Base-by-base conservation (phyloP, 2,888 invertebrate species). In the Diaprepes abbreviatus region DNA sequence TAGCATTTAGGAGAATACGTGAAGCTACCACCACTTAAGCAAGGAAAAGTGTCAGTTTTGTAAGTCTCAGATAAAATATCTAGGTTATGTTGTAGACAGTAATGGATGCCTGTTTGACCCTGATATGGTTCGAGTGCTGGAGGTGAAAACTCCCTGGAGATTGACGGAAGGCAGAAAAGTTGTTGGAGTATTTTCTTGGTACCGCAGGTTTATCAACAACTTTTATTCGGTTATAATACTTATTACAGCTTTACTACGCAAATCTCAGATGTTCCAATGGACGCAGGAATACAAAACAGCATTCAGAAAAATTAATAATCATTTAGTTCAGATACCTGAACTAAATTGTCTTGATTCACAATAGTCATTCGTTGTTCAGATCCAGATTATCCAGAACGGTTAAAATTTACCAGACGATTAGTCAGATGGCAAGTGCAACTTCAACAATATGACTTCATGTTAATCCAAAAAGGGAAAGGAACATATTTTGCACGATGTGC, bases 101-200 rank as follows among this genome's bases (percentile, higher is more conserved):
- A 6, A 10, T 33, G 33, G 33, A 2, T 10, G 3, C 10, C 33
- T 2, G 3, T 3, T 33, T 5, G 33, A 7, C 9, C 9, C 33
- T 2, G 33, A 33, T 3, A 33, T 5, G 9, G 6, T 33, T 5
- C 7, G 4, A 9, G 33, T 33, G 9, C 7, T 33, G 10, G 33
- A 33, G 10, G 9, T 33, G n/a, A n/a, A n/a, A n/a, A n/a, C n/a
- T n/a, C n/a, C n/a, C n/a, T n/a, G n/a, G n/a, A n/a, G n/a, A n/a
- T 19, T 33, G 5, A 33, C 38, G 5, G 36, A 58, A 7, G 38
- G 7, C 9, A 12, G 58, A 36, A 31, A 35, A 10, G 4, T 58
- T 16, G 2, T 40, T 3, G 58, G 40, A 17, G 14, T 2, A 1
- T 54, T 54, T 12, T 54, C 54, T 4, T 54, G 54, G 54, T 54